These are phyloP conservation scores for Rhimphoctona megacephalus DNA, from an alignment of 2,888 invertebrate genomes.

Conservation along the genomic window DNA sequence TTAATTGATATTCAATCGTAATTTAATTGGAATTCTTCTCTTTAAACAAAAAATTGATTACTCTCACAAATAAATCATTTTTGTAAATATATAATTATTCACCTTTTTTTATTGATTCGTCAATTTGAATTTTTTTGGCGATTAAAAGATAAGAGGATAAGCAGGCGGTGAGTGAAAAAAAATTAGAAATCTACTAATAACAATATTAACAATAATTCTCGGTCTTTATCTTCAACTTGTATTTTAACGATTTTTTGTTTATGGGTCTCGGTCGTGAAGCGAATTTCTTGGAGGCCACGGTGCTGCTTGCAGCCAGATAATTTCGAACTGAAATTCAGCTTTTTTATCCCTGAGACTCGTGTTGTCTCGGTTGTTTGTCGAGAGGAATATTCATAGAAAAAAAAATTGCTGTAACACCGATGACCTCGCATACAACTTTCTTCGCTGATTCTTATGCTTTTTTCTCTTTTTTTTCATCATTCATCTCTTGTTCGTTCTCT, in stretches of 20 bases:
- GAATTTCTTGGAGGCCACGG: slow-evolving; percentile 30
- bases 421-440: slow-evolving; percentile 29
- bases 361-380: slow-evolving; percentile 24
- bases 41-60: too few species aligned
- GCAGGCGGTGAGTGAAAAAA: not conserved
- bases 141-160: not conserved
- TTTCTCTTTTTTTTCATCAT: not conserved
- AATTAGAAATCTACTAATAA: slow-evolving; percentile 57
- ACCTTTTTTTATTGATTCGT: not conserved
- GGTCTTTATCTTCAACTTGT: slow-evolving; percentile 64
- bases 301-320: slow-evolving; percentile 29
- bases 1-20: too few species aligned
- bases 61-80: too few species aligned
- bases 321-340: not conserved
- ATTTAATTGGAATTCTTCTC: too few species aligned
- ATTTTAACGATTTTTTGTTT: slow-evolving; percentile 35
- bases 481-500: slow-evolving; percentile 28
- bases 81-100: not conserved
- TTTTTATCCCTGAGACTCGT: slow-evolving; percentile 36
- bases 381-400: slow-evolving; percentile 1
- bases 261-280: slow-evolving; percentile 22
- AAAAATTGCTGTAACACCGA: slow-evolving; percentile 35
- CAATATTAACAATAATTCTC: slow-evolving; percentile 69
- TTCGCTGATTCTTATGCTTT: slow-evolving; percentile 4
- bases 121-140: too few species aligned